Conservation (phyloP, 2,797 vertebrate species). For the Stomatorhinus walkeri region DNA sequence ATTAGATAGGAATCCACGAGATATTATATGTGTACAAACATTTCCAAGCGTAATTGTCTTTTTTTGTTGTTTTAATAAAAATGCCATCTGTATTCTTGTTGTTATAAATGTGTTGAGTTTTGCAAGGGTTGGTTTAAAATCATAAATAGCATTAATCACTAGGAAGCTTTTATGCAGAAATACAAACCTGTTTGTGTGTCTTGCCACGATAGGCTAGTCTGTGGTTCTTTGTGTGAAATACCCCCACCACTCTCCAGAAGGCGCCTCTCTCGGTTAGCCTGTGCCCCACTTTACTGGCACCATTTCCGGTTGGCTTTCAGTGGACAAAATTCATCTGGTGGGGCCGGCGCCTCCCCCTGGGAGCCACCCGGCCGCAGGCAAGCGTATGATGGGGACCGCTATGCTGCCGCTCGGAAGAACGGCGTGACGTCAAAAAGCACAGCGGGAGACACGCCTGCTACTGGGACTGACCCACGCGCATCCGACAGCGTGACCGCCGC, state of each 20-base stretch:
- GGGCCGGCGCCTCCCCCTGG: not conserved
- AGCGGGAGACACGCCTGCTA: not conserved
- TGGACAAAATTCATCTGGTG: not conserved
- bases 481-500: not conserved
- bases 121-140: not conserved
- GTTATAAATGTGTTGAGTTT: not conserved
- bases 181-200: not conserved
- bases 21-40: not conserved
- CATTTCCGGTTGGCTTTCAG: not conserved
- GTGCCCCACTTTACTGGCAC: constrained; percentile 9
- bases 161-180: not conserved
- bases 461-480: not conserved
- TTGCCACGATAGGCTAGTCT: not conserved
- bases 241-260: not conserved
- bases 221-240: not conserved
- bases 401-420: not conserved
- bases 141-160: not conserved
- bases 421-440: not conserved
- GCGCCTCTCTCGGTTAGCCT: not conserved
- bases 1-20: not conserved
- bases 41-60: not conserved
- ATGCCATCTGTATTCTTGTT: not conserved
- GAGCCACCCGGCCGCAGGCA: not conserved
- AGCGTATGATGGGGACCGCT: not conserved
- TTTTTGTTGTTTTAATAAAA: not conserved